Conservation (phyloP, 2,888 invertebrate genomes). For the Philopedon plagiatum region DNA sequence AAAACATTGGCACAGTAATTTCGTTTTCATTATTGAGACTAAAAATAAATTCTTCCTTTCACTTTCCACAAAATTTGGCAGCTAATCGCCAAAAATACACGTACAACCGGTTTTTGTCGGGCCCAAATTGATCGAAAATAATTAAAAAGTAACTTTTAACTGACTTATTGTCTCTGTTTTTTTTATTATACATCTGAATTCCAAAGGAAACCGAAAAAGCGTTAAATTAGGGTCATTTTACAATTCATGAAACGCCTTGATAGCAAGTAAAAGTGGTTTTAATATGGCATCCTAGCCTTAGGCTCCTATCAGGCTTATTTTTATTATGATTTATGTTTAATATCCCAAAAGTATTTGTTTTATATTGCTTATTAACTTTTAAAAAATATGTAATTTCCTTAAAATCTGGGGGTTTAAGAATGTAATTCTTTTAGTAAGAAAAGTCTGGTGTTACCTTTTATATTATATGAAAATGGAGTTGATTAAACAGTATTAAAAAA, state of each 20-base stretch:
- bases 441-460: no score
- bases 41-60: slow-evolving; percentile 23
- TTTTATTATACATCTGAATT: slow-evolving; percentile 19
- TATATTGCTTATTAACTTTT: no score
- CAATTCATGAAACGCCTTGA: not conserved
- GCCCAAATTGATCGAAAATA: slow-evolving; percentile 31
- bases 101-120: slow-evolving; percentile 29
- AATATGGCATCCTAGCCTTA: not conserved
- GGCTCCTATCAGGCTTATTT: not conserved
- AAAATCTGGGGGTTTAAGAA: no score
- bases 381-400: no score
- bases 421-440: no score
- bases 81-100: slow-evolving; percentile 22
- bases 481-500: no score
- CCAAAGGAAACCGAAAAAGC: slow-evolving; percentile 20
- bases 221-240: slow-evolving; percentile 33
- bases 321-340: not conserved
- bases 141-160: slow-evolving; percentile 33
- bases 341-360: not conserved
- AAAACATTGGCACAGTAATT: not conserved
- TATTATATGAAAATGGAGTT: no score
- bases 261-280: not conserved
- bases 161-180: slow-evolving; percentile 21
- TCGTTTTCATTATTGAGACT: not conserved
- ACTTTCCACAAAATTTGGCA: slow-evolving; percentile 34